A percentile compares a stretch with the other conserved stretches of the same genome.
These are phyloP conservation scores for Prionace glauca DNA, from an alignment of 2,797 vertebrate genomes.

Conservation along the genomic window DNA sequence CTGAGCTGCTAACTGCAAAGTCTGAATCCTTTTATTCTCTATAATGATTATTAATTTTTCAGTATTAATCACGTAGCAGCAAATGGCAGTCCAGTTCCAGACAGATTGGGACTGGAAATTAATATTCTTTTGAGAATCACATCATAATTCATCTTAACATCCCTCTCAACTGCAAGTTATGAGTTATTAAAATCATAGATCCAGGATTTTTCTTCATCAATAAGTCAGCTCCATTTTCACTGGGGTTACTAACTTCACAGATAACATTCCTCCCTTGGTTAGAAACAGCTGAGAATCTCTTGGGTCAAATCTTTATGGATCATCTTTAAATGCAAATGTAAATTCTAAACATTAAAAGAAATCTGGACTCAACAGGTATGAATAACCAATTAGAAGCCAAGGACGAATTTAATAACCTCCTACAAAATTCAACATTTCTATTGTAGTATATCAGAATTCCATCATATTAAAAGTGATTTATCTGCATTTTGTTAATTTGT, in stretches of 20 bases:
- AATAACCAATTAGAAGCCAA: neutral
- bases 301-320: constrained; percentile 17
- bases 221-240: neutral
- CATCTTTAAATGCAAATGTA: neutral
- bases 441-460: neutral
- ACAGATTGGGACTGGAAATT: neutral
- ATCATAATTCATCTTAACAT: neutral
- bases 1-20: neutral
- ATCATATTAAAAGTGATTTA: neutral
- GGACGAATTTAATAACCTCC: neutral
- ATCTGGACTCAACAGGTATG: neutral
- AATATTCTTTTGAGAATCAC: neutral
- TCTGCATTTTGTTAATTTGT: neutral
- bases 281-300: neutral
- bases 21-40: neutral
- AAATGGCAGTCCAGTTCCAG: neutral
- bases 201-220: neutral
- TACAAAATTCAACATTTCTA: neutral
- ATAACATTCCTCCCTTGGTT: neutral
- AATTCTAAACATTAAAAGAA: neutral
- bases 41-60: neutral
- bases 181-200: neutral
- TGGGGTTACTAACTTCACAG: constrained; percentile 30
- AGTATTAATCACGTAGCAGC: neutral
- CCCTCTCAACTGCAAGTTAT: neutral